Evolutionary conservation across 2,797 vertebrate species (phyloP), one percentile per base, ranked within the genome.

Genomic region (Antennarius maculatus): DNA sequence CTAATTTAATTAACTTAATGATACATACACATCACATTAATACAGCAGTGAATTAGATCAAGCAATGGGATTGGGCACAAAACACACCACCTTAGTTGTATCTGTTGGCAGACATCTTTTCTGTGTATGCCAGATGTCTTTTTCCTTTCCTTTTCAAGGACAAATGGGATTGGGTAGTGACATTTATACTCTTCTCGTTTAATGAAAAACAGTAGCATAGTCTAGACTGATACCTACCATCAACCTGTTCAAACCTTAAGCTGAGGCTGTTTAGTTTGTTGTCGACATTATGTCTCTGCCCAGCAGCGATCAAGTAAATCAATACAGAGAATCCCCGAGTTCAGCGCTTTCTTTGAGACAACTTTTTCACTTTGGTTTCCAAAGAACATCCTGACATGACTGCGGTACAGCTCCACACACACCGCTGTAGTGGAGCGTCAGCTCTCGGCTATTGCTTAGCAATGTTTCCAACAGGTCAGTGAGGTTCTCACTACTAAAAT

Each of bases 391-490:
- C 13, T 13, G 16, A 50, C 41, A 23, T 13, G 60, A 18, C 41
- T 16, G 8, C 16, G 14, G n/a, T 47, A 6, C 7, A 12, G 28
- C 8, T 45, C 37, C 29, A 42, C 53, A 18, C 54, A 49, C 12
- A 10, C 51, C 46, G 11, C 27, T 13, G 47, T 4, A 4, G 2
- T 43, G 16, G 12, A n/a, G 18, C 34, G 56, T 67, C 57, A 45
- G 60, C 31, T 43, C 42, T 3, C 1, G 41, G 50, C 15, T 18
- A 54, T 55, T 29, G 10, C 56, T 29, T 52, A 14, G 18, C 43
- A 37, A 73, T 85, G 70, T 81, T 87, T 89, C 89, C 84, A 80
- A 49, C 27, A 55, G 37, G 54, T 60, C 75, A 43, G n/a, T 59
- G 41, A 39, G 73, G 77, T 83, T 67, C 64, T 86, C 62, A 71